Evolutionary conservation across 2,113 vertebrate genomes (phyloP), one percentile per base, ranked within the genome.

Genomic region (Salvelinus alpinus): DNA sequence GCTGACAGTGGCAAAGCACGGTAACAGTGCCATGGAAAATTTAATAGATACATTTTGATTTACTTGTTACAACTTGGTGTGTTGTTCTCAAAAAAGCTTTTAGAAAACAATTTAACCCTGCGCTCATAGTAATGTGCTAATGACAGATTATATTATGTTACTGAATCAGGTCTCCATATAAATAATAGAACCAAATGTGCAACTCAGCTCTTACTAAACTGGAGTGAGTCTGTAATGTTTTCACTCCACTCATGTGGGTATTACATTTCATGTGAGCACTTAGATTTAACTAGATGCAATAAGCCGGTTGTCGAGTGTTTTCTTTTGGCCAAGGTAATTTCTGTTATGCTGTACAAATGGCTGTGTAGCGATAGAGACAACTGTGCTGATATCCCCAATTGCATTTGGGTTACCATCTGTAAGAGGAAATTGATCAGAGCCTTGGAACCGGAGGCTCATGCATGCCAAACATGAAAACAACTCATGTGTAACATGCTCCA

Each of bases 281-380:
- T 68, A 34, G 66, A 31, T 68, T 68, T 31, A 68, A 44, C 27
- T 69, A 69, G 34, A 38, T 44, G 29, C 66, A 69, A 44, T 69
- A 69, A 20, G 29, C 66, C 20, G 8, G 18, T 69, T 20, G 13
- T 34, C 20, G 8, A 69, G 66, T 69, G 66, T 44, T 68, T 44
- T 34, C 66, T 68, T 31, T 20, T 44, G 4, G 31, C 29, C 29
- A 44, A 22, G 66, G 20, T 31, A 25, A 64, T 24, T 3, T 12
- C n/a, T 64, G 60, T 3, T 64, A n/a, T 64, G 22, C 60, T 22
- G 16, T 18, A 64, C 12, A 64, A 64, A 25, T 64, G 20, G n/a
- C 60, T 64, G 20, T 25, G 60, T 22, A n/a, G 60, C 7, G 6
- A 64, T n/a, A 22, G 60, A 22, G 27, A 69, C 66, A 3, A 44